Percentiles rank a stretch among this genome's conserved stretches.
Evolutionary conservation across 2,113 vertebrate genomes (phyloP).

Genomic region (Hypanus sabinus): DNA sequence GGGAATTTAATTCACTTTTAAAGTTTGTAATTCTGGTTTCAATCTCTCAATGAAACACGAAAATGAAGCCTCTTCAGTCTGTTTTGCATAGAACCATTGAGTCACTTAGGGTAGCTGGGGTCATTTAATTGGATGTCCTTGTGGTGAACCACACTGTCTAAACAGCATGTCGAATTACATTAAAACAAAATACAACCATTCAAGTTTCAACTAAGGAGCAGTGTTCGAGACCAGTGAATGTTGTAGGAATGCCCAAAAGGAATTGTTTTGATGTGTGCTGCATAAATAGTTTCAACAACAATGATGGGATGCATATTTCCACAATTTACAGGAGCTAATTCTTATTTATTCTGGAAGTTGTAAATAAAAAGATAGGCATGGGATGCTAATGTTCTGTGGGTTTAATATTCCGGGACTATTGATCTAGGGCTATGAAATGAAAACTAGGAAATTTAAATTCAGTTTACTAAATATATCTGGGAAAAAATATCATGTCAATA

Average conservation of each 20-base stretch:
- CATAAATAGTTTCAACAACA: neutral
- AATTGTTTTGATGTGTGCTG: neutral
- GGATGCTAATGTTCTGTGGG: neutral
- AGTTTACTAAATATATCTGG: too few relatives aligned
- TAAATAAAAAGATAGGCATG: neutral
- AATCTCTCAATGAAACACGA: neutral
- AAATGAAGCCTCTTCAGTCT: neutral
- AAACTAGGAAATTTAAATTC: too few relatives aligned
- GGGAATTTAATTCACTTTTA: neutral
- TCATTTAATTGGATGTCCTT: conserved; percentile 17
- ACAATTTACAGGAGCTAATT: neutral
- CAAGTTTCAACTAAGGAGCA: neutral
- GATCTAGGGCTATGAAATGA: too few relatives aligned
- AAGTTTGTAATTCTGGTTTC: neutral
- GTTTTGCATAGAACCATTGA: conserved; percentile 1
- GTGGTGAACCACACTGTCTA: conserved; percentile 26
- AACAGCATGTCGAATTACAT: conserved; percentile 22
- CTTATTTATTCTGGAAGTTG: neutral
- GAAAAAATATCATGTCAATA: too few relatives aligned
- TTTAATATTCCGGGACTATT: too few relatives aligned
- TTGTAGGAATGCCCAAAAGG: neutral
- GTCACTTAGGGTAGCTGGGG: neutral
- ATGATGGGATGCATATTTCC: neutral
- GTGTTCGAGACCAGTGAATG: neutral
- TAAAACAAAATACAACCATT: conserved; percentile 1